These are phyloP conservation scores for Trachythela sp. DNA, from an alignment of 64 coral and sea anemone species.

Conservation along the genomic window DNA sequence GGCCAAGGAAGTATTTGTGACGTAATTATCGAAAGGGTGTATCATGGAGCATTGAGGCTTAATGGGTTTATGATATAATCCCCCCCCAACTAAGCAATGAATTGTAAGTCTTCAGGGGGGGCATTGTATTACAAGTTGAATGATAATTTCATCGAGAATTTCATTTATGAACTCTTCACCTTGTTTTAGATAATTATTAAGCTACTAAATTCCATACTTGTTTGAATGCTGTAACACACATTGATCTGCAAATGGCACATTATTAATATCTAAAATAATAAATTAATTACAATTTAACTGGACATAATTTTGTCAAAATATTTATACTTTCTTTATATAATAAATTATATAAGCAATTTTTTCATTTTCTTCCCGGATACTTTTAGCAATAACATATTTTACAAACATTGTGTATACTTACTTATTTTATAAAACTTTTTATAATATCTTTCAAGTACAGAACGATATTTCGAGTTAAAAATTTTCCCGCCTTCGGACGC, in stretches of 20 bases:
- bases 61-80: too few species aligned
- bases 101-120: too few species aligned
- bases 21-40: too few species aligned
- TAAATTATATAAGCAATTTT: background rate
- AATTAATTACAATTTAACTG: background rate
- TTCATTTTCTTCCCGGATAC: background rate
- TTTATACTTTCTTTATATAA: background rate
- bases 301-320: background rate
- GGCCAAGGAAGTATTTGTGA: too few species aligned
- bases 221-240: constrained; percentile 98
- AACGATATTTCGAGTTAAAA: background rate
- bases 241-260: constrained; percentile 61
- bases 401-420: background rate
- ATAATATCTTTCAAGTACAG: background rate
- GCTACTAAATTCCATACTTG: constrained; percentile 58
- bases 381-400: background rate
- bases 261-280: constrained; percentile 62
- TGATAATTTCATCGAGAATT: too few species aligned
- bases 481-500: background rate
- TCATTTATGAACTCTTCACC: background rate
- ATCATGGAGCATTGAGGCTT: too few species aligned
- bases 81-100: too few species aligned
- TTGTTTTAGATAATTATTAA: background rate
- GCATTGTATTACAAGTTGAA: too few species aligned
- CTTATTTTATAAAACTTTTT: background rate